Evolutionary conservation across 2,797 vertebrate species (phyloP).

Genomic region (Sebastes kiyomatsui): DNA sequence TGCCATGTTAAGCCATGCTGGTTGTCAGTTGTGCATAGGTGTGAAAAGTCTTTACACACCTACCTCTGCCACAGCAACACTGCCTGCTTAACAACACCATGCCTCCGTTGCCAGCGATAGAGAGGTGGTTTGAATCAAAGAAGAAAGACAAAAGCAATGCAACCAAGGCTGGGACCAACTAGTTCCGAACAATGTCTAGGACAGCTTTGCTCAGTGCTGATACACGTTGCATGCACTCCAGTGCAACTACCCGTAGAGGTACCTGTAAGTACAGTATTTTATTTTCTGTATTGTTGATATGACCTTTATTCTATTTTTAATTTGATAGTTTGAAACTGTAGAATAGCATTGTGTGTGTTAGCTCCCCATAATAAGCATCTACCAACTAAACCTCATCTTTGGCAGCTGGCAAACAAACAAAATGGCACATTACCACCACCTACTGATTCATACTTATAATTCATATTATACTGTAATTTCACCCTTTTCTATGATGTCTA

Average conservation of each 20-base stretch:
- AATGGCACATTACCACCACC: not conserved
- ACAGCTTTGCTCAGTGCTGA: not conserved
- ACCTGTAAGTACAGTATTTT: not conserved
- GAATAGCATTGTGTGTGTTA: not conserved
- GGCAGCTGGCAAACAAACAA: not conserved
- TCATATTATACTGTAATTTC: not conserved
- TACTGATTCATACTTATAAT: not conserved
- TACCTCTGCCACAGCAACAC: not conserved
- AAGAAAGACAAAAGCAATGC: not conserved
- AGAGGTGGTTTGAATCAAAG: not conserved
- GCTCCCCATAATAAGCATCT: not conserved
- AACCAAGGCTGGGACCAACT: not conserved
- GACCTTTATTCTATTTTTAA: not conserved
- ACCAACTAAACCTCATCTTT: not conserved
- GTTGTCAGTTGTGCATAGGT: not conserved
- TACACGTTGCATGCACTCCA: not conserved
- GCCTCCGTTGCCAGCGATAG: not conserved
- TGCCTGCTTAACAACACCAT: not conserved
- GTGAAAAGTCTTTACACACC: constrained; percentile 1
- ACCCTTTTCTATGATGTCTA: not conserved
- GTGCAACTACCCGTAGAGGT: not conserved
- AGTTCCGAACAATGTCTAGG: not conserved
- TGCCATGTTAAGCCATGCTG: too few relatives aligned
- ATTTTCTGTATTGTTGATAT: not conserved
- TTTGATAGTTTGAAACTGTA: not conserved